phyloP scores from a whole-genome alignment of 2,888 invertebrate species.

The Rhyacophila evoluta region DNA sequence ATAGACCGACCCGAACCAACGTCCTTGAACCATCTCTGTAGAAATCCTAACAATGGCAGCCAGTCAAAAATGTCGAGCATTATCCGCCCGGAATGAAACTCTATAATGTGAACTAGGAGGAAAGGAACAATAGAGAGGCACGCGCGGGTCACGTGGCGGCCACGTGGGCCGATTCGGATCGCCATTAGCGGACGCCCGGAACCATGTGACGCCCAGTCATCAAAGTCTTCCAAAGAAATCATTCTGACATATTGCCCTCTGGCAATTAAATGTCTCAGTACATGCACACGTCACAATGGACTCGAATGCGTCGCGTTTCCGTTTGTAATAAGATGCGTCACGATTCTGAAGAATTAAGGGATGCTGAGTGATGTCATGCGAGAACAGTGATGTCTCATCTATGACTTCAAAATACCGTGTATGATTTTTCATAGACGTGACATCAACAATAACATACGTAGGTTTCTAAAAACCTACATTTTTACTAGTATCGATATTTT shows the following conservation, averaged over 20 bases:
- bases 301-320: not conserved
- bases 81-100: slow-evolving; percentile 8
- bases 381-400: too few relatives aligned
- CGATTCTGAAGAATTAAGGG: too few relatives aligned
- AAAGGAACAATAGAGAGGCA: slow-evolving; percentile 25
- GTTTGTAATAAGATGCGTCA: not conserved
- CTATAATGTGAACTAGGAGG: not conserved
- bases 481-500: too few relatives aligned
- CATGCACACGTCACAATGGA: not conserved
- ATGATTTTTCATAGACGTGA: too few relatives aligned
- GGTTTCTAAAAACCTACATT: too few relatives aligned
- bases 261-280: slow-evolving; percentile 35
- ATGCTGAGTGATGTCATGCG: too few relatives aligned
- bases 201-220: slow-evolving; percentile 23
- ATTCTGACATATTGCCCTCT: slow-evolving; percentile 30
- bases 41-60: not conserved
- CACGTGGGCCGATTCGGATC: slow-evolving; percentile 35
- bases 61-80: not conserved
- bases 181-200: slow-evolving; percentile 42
- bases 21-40: slow-evolving; percentile 15
- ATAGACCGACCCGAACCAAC: too few relatives aligned
- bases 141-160: slow-evolving; percentile 33
- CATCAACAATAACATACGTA: too few relatives aligned
- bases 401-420: too few relatives aligned
- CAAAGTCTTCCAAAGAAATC: slow-evolving; percentile 39